Percentiles rank a stretch among this genome's conserved stretches.
Conservation (phyloP, 1,140 invertebrate species). For the Antheraea mylitta region DNA sequence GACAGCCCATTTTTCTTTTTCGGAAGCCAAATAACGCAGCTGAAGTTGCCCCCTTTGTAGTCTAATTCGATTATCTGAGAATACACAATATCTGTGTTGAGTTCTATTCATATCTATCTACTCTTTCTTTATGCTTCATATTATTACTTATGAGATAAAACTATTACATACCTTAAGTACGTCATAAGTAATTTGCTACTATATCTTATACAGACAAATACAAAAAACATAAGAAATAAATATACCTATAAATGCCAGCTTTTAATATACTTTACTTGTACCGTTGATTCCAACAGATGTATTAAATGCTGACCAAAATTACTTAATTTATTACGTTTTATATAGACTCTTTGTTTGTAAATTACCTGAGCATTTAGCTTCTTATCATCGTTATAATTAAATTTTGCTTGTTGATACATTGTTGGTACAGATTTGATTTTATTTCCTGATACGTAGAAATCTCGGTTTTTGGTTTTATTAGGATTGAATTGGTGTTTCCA, state of each 20-base stretch:
- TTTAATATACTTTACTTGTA: too few relatives aligned
- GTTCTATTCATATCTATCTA: too few relatives aligned
- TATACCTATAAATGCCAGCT: too few relatives aligned
- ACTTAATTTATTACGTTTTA: too few relatives aligned
- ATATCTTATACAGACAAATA: too few relatives aligned
- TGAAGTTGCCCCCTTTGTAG: constrained; percentile 12
- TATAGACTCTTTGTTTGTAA: background rate
- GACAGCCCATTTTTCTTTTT: constrained; percentile 15
- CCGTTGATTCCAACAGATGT: too few relatives aligned
- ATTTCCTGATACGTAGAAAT: constrained; percentile 16
- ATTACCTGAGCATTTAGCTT: constrained; percentile 16
- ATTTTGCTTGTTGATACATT: constrained; percentile 18
- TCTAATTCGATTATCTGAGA: constrained; percentile 23
- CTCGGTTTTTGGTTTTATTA: constrained; percentile 17
- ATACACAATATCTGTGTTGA: background rate
- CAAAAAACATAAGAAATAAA: too few relatives aligned
- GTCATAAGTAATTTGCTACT: too few relatives aligned
- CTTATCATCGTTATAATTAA: constrained; percentile 16
- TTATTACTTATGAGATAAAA: too few relatives aligned
- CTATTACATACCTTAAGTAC: too few relatives aligned
- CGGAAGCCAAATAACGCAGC: constrained; percentile 16
- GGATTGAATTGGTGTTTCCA: constrained; percentile 17
- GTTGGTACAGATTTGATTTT: constrained; percentile 14
- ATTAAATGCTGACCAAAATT: too few relatives aligned
- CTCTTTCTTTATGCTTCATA: too few relatives aligned